Evolutionary conservation across 2,113 vertebrate species (phyloP).

Genomic region (Formicarius rufipectus): DNA sequence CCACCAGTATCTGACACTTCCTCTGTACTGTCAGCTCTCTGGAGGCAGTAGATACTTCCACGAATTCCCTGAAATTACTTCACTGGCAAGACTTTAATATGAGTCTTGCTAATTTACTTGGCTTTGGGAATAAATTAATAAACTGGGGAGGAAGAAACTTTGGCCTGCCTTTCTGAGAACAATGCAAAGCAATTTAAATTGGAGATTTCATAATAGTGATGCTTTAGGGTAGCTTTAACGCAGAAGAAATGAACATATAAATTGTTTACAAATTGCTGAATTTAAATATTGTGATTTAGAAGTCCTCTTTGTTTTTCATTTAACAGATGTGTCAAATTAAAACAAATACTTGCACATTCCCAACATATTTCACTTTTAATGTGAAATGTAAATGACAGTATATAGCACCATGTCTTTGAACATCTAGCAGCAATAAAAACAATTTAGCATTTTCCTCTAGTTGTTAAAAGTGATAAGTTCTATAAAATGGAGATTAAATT

Average conservation of each 20-base stretch:
- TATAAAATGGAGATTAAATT: slow-evolving; percentile 62
- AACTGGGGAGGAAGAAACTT: slow-evolving; percentile 55
- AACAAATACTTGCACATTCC: slow-evolving; percentile 73
- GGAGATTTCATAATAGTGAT: slow-evolving; percentile 67
- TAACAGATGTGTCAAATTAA: slow-evolving; percentile 78
- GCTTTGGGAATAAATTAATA: slow-evolving; percentile 75
- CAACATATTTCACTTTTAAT: slow-evolving; percentile 74
- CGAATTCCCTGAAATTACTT: slow-evolving; percentile 14
- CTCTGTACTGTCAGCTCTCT: slow-evolving; percentile 27
- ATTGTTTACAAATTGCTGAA: slow-evolving; percentile 76
- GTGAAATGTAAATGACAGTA: slow-evolving; percentile 78
- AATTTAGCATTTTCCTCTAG: slow-evolving; percentile 40
- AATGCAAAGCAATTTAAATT: slow-evolving; percentile 68
- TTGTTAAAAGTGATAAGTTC: slow-evolving; percentile 71
- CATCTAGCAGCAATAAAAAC: slow-evolving; percentile 67
- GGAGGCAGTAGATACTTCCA: neutral
- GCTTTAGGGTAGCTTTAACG: slow-evolving; percentile 76
- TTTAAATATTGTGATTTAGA: slow-evolving; percentile 74
- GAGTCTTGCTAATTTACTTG: slow-evolving; percentile 71
- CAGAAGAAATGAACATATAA: slow-evolving; percentile 72
- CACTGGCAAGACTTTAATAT: slow-evolving; percentile 40
- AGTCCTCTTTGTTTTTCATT: slow-evolving; percentile 68
- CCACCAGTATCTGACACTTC: neutral
- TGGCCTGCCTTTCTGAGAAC: slow-evolving; percentile 49
- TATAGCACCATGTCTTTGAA: slow-evolving; percentile 62